Evolutionary conservation across 2,888 invertebrate genomes (phyloP), one percentile per base, ranked within the genome.

Genomic region (Caenorhabditis imperialis): DNA sequence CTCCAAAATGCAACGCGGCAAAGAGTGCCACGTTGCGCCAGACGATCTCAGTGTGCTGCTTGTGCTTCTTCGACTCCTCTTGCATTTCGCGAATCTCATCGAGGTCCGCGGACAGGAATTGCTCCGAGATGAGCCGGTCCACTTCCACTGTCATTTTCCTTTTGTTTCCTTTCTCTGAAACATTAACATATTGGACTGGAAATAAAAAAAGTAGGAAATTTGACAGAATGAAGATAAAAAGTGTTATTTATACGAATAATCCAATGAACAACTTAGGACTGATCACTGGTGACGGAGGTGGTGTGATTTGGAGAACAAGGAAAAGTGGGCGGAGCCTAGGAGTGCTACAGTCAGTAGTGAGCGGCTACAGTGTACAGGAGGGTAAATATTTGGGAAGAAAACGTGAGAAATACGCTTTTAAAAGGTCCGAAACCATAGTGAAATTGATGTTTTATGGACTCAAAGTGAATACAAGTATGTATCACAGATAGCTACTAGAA

Each of bases 21-120:
- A 88, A 87, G 16, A 86, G 57, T 30, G 60, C 51, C 14, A 87
- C 84, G 63, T 87, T 87, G 12, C 84, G 51, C 86, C 87, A 88
- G 16, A 87, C 86, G 38, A 86, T 81, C 38, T 80, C 35, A 3
- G 78, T 60, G 47, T 80, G 61, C 45, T 65, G 75, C n/a, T 47
- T 20, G 5, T 70, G 62, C 73, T 75, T 70, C 42, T 76, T 71
- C 16, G 60, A 51, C 25, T 75, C 78, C 44, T 84, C 74, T 10
- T 75, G 75, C 58, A 85, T 67, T 23, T 65, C 33, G 14, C 62
- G 63, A 48, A 84, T 82, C 35, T 82, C 83, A 30, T 83, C 81
- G n/a, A 84, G 51, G 38, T 85, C 82, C 35, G 85, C 82, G 2
- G 80, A 67, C 44, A 85, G 71, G 67, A 78, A 82, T 38, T 80